These are phyloP conservation scores for Aptenodytes forsteri DNA, from an alignment of 2,113 vertebrate species.

Conservation along the genomic window DNA sequence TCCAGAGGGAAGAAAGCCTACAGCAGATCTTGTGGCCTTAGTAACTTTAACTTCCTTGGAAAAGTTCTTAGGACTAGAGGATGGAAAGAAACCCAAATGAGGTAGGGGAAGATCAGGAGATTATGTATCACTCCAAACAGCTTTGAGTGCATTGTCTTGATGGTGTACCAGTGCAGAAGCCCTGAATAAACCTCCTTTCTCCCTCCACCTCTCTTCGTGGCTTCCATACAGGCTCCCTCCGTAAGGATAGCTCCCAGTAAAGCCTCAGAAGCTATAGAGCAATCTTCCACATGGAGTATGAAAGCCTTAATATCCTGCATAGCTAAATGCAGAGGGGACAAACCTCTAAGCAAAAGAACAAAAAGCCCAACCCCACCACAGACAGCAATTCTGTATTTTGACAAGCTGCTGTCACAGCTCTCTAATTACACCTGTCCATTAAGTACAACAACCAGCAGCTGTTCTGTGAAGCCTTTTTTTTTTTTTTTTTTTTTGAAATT, in stretches of 20 bases:
- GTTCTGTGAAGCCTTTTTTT: not conserved
- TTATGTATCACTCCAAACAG: not conserved
- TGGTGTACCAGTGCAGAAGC: not conserved
- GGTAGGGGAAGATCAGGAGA: not conserved
- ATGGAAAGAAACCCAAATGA: not conserved
- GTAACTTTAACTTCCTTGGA: not conserved
- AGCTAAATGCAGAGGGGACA: not conserved
- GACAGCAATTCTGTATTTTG: not conserved
- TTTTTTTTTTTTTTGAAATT: not conserved
- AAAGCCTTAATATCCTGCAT: not conserved
- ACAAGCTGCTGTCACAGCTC: not conserved
- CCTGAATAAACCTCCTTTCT: not conserved
- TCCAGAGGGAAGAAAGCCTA: not conserved
- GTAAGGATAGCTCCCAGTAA: not conserved
- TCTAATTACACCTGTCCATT: not conserved
- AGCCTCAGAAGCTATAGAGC: not conserved
- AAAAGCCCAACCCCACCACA: not conserved
- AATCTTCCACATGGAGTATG: fast-evolving
- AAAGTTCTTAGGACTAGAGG: not conserved
- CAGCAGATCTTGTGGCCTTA: not conserved
- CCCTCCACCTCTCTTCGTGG: fast-evolving
- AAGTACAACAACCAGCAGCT: not conserved
- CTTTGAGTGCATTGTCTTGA: not conserved
- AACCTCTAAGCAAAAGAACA: not conserved
- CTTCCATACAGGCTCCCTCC: not conserved